Conservation (phyloP, 2,888 invertebrate genomes). For the Napeogenes inachia region DNA sequence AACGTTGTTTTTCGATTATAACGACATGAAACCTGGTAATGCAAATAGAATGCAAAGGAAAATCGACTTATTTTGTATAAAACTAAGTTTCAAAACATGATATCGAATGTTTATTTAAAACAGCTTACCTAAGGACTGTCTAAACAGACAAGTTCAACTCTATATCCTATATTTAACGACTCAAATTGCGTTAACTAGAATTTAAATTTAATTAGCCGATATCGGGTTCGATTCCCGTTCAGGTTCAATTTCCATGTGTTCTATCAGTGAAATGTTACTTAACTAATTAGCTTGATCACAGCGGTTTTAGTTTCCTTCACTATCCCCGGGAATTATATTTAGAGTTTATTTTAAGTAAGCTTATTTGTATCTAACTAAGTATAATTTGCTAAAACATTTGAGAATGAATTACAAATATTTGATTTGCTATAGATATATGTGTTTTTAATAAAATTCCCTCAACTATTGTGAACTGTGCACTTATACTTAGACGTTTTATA, state of each 20-base stretch:
- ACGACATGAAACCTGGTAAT: neutral
- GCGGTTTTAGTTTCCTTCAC: conserved; percentile 4
- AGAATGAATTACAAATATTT: no score
- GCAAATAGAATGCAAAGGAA: neutral
- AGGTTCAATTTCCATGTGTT: conserved; percentile 29
- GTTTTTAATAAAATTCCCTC: no score
- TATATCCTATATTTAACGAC: neutral
- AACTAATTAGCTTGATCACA: conserved; percentile 24
- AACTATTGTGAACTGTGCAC: no score
- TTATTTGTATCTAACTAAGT: neutral
- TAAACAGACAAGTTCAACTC: neutral
- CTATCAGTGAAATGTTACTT: conserved; percentile 33
- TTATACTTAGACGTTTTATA: no score
- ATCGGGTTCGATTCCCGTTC: conserved; percentile 36
- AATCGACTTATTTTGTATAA: neutral
- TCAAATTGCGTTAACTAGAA: neutral
- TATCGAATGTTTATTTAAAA: neutral
- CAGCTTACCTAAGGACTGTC: neutral
- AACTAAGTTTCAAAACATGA: neutral
- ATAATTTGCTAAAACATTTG: neutral
- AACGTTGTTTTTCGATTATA: conserved; percentile 8
- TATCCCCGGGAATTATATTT: neutral
- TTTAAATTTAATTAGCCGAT: conserved; percentile 37
- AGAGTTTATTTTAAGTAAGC: neutral
- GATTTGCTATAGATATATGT: no score